Evolutionary conservation across 1,140 invertebrate genomes (phyloP), one percentile per base, ranked within the genome.

Genomic region (Tetramorium simillimum): DNA sequence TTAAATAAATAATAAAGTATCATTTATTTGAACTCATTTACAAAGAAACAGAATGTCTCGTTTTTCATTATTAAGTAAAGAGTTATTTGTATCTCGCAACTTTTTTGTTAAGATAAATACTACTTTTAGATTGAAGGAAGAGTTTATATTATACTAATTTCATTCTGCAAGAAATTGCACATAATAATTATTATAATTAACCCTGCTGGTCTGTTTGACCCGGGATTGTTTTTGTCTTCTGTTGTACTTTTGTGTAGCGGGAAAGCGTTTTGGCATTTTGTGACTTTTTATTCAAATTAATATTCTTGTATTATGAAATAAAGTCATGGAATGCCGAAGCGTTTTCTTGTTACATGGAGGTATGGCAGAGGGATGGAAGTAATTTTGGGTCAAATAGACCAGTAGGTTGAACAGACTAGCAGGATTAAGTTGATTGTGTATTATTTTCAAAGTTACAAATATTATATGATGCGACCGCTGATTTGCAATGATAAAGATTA

Each of bases 111-210:
- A 18, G 53, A 56, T n/a, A 2, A 73, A 56, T 21, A 37, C 28
- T n/a, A 73, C 37, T 33, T 69, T 2, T 14, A 46, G 14, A 49
- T 24, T 14, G 5, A 46, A 70, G 2, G 3, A 2, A 49, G 40
- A 28, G 12, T 49, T 5, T 5, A 43, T 49, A 69, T 46, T 49
- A 56, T 7, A n/a, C 56, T 21, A 56, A 14, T 3, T 70, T 53
- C 14, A 75, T 56, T 75, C 12, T 37, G 28, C 16, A 53, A 37
- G 18, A 53, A 12, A 33, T 46, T 0, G 28, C 37, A 33, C 24
- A 18, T n/a, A 51, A 72, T 73, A 33, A n/a, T 40, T 70, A 70
- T 51, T 49, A 7, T 51, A 70, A 70, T 70, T n/a, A n/a, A n/a
- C n/a, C n/a, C n/a, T n/a, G n/a, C n/a, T n/a, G n/a, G n/a, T n/a